Percentiles rank a stretch among this genome's conserved stretches.
phyloP scores from a whole-genome alignment of 2,797 vertebrate species.

The Melanogrammus aeglefinus region DNA sequence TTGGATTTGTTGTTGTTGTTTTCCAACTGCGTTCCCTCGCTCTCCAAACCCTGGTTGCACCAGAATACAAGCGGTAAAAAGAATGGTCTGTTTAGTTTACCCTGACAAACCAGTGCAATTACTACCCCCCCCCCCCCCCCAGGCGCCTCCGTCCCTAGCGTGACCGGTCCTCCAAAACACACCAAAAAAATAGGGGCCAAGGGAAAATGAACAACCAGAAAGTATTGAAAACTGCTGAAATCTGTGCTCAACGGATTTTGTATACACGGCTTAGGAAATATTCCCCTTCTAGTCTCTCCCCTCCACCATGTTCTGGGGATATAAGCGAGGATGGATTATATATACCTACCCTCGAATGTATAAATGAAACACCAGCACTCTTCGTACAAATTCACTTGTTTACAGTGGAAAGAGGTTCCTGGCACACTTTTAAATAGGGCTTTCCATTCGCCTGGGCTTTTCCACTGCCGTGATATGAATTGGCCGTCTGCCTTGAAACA shows the following conservation, averaged over 20 bases:
- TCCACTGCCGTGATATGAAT: constrained; percentile 51
- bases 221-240: not conserved
- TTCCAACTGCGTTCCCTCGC: no score
- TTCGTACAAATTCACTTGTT: constrained; percentile 50
- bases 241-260: not conserved
- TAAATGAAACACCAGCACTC: constrained; percentile 37
- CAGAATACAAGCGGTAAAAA: not conserved
- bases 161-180: no score
- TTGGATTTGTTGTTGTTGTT: not conserved
- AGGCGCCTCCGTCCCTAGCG: no score
- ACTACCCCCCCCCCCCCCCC: no score
- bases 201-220: not conserved
- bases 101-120: not conserved
- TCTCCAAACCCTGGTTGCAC: not conserved
- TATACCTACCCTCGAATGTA: constrained; percentile 18
- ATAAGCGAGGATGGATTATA: constrained; percentile 28
- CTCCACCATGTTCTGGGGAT: constrained; percentile 12
- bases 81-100: not conserved
- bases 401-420: constrained; percentile 58
- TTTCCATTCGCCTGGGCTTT: constrained; percentile 53
- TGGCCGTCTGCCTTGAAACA: constrained; percentile 55
- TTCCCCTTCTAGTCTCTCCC: not conserved
- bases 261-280: not conserved
- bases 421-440: constrained; percentile 51
- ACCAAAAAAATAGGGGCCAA: not conserved